phyloP scores from a whole-genome alignment of 2,797 vertebrate genomes.

The Lepus townsendii region DNA sequence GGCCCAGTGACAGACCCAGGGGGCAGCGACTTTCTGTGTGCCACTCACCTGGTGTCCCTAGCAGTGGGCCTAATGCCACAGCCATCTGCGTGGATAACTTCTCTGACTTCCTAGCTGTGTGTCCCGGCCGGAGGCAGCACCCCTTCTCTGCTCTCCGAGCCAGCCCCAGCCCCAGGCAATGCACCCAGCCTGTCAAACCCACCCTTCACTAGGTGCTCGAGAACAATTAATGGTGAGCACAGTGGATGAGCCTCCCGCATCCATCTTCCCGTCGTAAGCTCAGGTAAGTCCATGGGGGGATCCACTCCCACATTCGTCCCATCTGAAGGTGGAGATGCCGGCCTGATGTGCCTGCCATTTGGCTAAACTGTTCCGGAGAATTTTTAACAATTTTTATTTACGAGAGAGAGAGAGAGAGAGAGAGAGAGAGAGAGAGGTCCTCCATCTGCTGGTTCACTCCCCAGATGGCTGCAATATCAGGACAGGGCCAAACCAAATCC shows the following conservation, averaged over 20 bases:
- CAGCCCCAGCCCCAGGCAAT: not conserved
- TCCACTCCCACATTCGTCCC: slow-evolving; percentile 1
- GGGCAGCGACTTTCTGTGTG: not conserved
- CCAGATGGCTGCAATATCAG: no score
- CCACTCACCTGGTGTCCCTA: not conserved
- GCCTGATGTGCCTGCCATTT: not conserved
- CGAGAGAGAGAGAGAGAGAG: not conserved
- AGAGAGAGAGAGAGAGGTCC: no score
- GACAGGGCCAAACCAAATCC: no score
- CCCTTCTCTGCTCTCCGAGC: not conserved
- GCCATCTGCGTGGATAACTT: not conserved
- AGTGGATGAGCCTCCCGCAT: not conserved
- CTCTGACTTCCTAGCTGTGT: not conserved
- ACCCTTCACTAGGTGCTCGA: slow-evolving; percentile 33
- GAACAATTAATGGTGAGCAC: slow-evolving; percentile 48
- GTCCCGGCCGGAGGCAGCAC: not conserved
- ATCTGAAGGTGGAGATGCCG: not conserved
- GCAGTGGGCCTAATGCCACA: rapidly evolving
- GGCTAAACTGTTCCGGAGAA: not conserved
- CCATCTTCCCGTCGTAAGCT: slow-evolving; percentile 37
- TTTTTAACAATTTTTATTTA: no score
- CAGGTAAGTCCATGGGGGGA: slow-evolving; percentile 37
- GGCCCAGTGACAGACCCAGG: not conserved
- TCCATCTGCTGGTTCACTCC: no score
- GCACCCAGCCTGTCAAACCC: slow-evolving; percentile 49